phyloP scores from a whole-genome alignment of 2,113 vertebrate species.

The Bucco capensis region DNA sequence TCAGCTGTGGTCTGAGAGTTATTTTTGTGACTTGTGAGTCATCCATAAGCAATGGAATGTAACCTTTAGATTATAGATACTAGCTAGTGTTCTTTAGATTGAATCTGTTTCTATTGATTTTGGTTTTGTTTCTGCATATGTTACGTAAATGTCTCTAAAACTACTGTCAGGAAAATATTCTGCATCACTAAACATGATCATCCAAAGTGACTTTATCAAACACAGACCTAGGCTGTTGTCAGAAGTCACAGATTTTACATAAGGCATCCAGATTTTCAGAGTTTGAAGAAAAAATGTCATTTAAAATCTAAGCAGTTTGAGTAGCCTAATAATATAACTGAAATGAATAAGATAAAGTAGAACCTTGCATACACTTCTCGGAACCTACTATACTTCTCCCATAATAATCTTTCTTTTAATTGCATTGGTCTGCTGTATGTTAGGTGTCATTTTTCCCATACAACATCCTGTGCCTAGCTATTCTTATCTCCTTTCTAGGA shows the following conservation, averaged over 20 bases:
- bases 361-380: not conserved
- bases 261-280: not conserved
- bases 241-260: not conserved
- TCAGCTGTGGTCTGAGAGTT: not conserved
- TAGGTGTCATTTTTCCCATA: not conserved
- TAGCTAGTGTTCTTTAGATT: constrained; percentile 14
- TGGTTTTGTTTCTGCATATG: not conserved
- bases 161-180: not conserved
- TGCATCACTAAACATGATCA: not conserved
- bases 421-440: not conserved
- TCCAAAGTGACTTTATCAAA: not conserved
- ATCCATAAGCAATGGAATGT: not conserved
- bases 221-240: not conserved
- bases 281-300: not conserved
- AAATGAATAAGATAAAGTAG: not conserved
- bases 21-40: constrained; percentile 3
- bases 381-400: not conserved
- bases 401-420: not conserved
- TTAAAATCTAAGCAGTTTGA: not conserved
- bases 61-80: constrained; percentile 33
- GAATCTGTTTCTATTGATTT: constrained; percentile 19
- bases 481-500: not conserved
- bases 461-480: not conserved
- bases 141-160: not conserved
- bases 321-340: not conserved